Evolutionary conservation across 35 echinoderm and acorn worm species (phyloP), one percentile per base, ranked within the genome.

Genomic region (Apostichopus californicus): DNA sequence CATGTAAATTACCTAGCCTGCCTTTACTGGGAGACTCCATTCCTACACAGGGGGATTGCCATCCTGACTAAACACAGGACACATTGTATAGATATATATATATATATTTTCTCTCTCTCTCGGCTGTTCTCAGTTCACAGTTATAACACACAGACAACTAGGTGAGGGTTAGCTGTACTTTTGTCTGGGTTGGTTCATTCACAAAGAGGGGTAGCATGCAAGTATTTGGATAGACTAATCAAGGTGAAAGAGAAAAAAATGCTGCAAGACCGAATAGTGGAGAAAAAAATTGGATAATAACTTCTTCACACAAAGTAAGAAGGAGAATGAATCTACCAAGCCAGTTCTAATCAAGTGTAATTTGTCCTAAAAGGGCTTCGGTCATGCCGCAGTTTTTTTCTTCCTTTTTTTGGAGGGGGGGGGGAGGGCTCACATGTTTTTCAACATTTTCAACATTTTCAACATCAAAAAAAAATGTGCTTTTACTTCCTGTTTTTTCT

Each of bases 1-100:
- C 81, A 85, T 85, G 81, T 85, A 85, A 85, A 85, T 85, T 85
- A 85, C 81, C 81, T 55, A 75, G 71, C 71, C 71, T 54, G 55
- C 81, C 81, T 85, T 54, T 59, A 85, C 81, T 85, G 81, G 81
- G 20, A 85, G 55, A 85, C 55, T 85, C 81, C 81, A 85, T 85
- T 85, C 55, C 57, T 15, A 54, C 55, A 59, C 81, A 85, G 81
- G 81, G 57, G 81, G 81, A 59, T 56, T 56, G 56, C 28, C 57
- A 85, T 85, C 14, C 34, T 46, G 34, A 46, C 34, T 46, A 46
- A 28, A 28, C 26, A 28, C 26, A 28, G 26, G 0, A 46, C 34
- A 46, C 34, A 46, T 46, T 46, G 34, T 46, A 46, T 46, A 46
- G 34, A 46, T 46, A 46, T 46, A 46, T 46, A 46, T 46, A 46